Base-by-base conservation (phyloP, 2,888 invertebrate genomes). In the Aleiodes leptofemur region DNA sequence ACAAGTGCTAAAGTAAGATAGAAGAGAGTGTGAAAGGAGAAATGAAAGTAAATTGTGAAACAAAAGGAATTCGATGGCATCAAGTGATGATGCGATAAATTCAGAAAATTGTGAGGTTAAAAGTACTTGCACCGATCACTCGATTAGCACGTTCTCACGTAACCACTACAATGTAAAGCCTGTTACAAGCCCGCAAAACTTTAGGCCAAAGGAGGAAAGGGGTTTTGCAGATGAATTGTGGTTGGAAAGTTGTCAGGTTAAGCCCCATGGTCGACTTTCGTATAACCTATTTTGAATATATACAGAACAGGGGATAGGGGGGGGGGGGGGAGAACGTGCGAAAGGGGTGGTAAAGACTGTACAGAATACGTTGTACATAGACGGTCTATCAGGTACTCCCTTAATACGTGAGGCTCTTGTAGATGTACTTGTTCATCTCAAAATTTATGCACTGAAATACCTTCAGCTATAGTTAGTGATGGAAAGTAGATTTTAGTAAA, bases 21-120 rank as follows among this genome's bases (percentile, higher is more conserved):
- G 61, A 38, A 61, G 38, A 43, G 11, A 34, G 4, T 51, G 16
- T 53, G 53, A 16, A 4, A 55, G 3, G 23, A 31, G 4, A 34
- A 34, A 23, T 59, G 29, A 6, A 34, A 59, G 29, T 59, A 34
- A 59, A 31, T 59, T 29, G 9, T 9, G 31, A 57, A 57, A 43
- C 43, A 57, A 31, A 57, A 57, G 64, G 23, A 43, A 64, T 64
- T 64, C 48, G 64, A 64, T 64, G 64, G 48, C 64, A 64, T 48
- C 43, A 64, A 48, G 38, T 6, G 43, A 43, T 43, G 77, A 78
- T 73, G 59, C 64, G 59, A 74, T 76, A 83, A 84, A 84, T 83
- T 83, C 83, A 80, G 79, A 81, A 82, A 83, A 82, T 80, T 9
- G 16, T 38, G 64, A 64, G 64, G 64, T 64, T 64, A 64, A 64